These are phyloP conservation scores for Halcyon senegalensis DNA, from an alignment of 2,113 vertebrate genomes.

Conservation along the genomic window DNA sequence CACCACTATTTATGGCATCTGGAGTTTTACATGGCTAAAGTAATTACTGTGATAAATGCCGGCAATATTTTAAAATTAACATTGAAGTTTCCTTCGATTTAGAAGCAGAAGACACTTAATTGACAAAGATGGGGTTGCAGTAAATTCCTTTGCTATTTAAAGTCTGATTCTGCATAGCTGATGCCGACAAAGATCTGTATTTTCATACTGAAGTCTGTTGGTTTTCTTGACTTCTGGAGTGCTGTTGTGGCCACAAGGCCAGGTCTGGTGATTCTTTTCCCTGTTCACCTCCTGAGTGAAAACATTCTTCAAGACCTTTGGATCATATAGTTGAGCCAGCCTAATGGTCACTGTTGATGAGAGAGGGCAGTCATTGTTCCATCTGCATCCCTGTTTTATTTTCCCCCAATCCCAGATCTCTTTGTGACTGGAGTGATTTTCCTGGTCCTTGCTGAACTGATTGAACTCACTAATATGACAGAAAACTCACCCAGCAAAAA, in stretches of 20 bases:
- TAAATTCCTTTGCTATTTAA: conserved; percentile 8
- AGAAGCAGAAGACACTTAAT: conserved; percentile 40
- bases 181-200: neutral
- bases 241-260: neutral
- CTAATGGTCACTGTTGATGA: neutral
- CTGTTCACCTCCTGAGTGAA: neutral
- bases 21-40: conserved; percentile 53
- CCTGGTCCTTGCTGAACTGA: neutral
- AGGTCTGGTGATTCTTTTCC: neutral
- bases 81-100: conserved; percentile 36
- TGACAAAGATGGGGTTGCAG: conserved; percentile 24
- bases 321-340: neutral
- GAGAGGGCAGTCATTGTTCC: neutral
- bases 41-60: conserved; percentile 67
- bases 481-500: neutral
- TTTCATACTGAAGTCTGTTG: neutral
- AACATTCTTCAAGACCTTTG: neutral
- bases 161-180: neutral
- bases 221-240: neutral
- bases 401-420: neutral
- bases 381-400: neutral
- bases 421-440: neutral
- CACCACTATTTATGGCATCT: conserved; percentile 49
- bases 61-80: conserved; percentile 64
- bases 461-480: neutral